phyloP scores from a whole-genome alignment of 2,888 invertebrate species.

The Copidosoma aretas region DNA sequence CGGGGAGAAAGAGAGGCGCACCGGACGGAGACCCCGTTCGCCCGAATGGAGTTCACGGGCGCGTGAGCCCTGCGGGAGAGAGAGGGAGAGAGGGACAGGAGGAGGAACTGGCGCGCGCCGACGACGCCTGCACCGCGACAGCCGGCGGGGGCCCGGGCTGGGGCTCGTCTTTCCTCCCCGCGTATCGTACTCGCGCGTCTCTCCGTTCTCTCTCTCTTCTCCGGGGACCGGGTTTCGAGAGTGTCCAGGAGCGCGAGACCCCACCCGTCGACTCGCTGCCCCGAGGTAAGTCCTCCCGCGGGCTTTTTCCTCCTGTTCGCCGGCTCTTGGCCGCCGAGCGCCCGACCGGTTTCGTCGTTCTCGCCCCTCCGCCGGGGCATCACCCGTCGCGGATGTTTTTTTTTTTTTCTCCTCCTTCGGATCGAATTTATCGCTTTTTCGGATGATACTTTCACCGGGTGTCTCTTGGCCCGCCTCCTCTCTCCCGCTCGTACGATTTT shows the following conservation, averaged over 20 bases:
- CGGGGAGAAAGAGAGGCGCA: neutral
- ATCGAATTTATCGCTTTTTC: no score
- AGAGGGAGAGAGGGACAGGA: constrained; percentile 15
- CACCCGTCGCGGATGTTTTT: no score
- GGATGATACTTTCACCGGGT: no score
- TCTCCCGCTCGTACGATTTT: no score
- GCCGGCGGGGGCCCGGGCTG: no score
- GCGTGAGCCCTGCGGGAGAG: constrained; percentile 12
- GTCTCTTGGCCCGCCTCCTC: no score
- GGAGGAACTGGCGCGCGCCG: neutral
- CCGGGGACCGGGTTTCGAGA: neutral
- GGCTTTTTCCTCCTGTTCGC: neutral
- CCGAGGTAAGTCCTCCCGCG: neutral
- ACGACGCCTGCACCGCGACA: no score
- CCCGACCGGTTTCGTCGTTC: neutral
- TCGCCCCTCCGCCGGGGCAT: no score
- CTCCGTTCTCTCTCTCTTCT: neutral
- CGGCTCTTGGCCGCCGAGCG: neutral
- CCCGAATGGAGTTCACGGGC: constrained; percentile 30
- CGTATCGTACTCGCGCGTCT: neutral
- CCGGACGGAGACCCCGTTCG: neutral
- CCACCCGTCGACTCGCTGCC: neutral
- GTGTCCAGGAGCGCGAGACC: neutral
- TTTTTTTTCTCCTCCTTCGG: no score
- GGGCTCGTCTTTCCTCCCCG: no score